Percentiles rank a stretch among this genome's conserved stretches.
Conservation (phyloP, 2,797 vertebrate genomes). For the Catharus ustulatus region DNA sequence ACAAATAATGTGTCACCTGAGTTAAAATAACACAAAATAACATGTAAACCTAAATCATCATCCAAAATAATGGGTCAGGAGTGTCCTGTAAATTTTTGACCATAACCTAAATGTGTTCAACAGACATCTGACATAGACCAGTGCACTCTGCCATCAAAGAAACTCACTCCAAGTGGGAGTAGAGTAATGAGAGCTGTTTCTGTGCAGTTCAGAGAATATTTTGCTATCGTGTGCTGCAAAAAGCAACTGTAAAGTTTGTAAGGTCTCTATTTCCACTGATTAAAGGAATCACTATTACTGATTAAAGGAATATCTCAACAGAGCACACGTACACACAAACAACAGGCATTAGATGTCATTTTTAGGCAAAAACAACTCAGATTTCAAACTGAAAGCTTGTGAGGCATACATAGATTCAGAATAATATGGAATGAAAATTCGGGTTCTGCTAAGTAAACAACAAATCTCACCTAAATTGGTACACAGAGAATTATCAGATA, state of each 20-base stretch:
- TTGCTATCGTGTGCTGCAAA: background rate
- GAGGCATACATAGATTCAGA: background rate
- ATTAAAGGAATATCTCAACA: background rate
- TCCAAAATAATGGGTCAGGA: background rate
- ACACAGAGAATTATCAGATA: background rate
- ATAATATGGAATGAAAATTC: background rate
- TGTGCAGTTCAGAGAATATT: background rate
- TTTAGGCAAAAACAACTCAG: background rate
- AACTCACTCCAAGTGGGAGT: background rate
- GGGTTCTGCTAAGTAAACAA: background rate
- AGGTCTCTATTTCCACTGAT: background rate
- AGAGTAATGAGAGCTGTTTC: background rate
- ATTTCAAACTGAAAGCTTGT: background rate
- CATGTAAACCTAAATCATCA: rapidly evolving
- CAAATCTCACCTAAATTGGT: background rate
- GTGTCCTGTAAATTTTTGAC: background rate
- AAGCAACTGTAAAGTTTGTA: background rate
- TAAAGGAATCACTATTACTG: background rate
- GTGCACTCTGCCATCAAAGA: background rate
- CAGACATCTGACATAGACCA: background rate
- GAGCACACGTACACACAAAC: background rate
- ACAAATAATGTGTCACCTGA: background rate
- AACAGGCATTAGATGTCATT: background rate
- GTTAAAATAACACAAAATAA: background rate
- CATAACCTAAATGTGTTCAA: rapidly evolving